These are phyloP conservation scores for Bucorvus abyssinicus DNA, from an alignment of 2,797 vertebrate species.

Conservation along the genomic window DNA sequence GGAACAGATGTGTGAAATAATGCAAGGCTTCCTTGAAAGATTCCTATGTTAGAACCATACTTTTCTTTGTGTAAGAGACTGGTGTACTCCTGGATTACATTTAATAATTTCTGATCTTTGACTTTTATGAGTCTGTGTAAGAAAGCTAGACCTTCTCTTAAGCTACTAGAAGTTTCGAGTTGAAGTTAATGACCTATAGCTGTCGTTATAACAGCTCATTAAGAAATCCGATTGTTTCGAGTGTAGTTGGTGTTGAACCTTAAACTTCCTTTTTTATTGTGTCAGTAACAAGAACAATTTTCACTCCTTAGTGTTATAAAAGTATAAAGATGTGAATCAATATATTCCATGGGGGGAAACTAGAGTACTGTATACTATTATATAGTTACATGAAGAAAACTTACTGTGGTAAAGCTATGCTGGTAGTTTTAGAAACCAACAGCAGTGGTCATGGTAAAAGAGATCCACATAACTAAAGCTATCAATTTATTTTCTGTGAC, in stretches of 20 bases:
- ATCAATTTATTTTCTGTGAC: background rate
- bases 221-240: slow-evolving; percentile 4
- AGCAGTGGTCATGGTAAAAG: slow-evolving; percentile 22
- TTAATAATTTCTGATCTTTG: background rate
- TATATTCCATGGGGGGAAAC: background rate
- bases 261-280: background rate
- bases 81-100: background rate
- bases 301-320: background rate
- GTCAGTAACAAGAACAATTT: background rate
- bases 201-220: background rate
- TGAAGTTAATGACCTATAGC: background rate
- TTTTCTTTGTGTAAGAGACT: background rate
- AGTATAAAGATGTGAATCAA: too few species aligned
- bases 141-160: background rate
- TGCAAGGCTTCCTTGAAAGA: background rate
- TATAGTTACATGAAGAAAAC: slow-evolving; percentile 24
- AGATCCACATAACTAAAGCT: background rate
- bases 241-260: background rate
- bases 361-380: background rate
- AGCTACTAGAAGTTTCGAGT: background rate
- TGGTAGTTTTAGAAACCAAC: slow-evolving; percentile 46
- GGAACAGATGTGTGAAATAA: background rate
- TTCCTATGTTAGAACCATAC: background rate
- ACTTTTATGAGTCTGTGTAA: background rate
- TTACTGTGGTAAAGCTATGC: slow-evolving; percentile 16